Base-by-base conservation (phyloP, 2,113 vertebrate species). In the Garra rufa region DNA sequence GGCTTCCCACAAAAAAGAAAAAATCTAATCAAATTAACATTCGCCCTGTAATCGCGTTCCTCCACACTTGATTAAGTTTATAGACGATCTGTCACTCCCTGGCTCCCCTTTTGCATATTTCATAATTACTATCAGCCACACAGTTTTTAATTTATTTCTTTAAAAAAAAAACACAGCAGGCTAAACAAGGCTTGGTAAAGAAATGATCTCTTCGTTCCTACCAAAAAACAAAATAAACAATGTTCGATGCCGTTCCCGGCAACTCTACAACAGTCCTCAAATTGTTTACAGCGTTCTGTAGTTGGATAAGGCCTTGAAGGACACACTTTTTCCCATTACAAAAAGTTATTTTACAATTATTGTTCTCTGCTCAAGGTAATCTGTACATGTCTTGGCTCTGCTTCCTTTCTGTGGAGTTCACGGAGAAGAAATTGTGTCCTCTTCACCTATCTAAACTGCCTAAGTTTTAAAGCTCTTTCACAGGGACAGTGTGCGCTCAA, bases 1-100 rank as follows among this genome's bases (percentile, higher is more conserved):
- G 85, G 83, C 89, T 88, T 87, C 82, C 86, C 87, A 0, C 26
- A 14, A 48, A 46, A 87, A 80, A 80, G 55, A 75, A 75, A 82
- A 90, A 90, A 92, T 87, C 87, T 88, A 91, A 93, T 93, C 89
- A 89, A 89, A 92, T 92, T 86, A 92, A 61, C 85, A 73, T 80
- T 87, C 78, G 63, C 85, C 50, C 85, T 88, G 46, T 86, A 91
- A 94, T 93, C 86, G 88, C 87, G 85, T 74, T 91, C 88, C 89
- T 86, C 87, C 85, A 75, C 46, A 84, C 89, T 89, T 91, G 92
- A 92, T 94, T 93, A 92, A 89, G 86, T 92, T 92, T 92, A 92
- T 89, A 91, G 92, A 92, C 55, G 69, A 91, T 93, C 90, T 88
- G 88, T 92, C 87, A 82, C 77, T 85, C 82, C 82, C 87, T 71